phyloP scores from a whole-genome alignment of 2,113 vertebrate species.

The Glaucomys volans region DNA sequence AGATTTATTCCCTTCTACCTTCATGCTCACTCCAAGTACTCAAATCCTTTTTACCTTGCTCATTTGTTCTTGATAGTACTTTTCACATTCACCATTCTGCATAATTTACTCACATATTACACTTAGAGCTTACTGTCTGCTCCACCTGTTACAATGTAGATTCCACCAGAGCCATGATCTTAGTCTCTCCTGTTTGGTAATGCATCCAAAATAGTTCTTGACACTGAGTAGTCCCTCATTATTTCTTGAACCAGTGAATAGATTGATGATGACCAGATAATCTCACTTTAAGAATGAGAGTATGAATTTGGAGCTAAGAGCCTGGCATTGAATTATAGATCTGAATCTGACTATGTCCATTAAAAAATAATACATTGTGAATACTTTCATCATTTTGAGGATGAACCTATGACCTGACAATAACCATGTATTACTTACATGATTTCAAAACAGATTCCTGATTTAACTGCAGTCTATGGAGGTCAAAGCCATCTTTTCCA shows the following conservation, averaged over 20 bases:
- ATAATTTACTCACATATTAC: neutral
- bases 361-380: neutral
- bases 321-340: neutral
- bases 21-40: neutral
- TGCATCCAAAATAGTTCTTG: neutral
- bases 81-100: neutral
- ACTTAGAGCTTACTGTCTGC: neutral
- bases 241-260: neutral
- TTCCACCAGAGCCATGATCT: neutral
- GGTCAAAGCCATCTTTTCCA: neutral
- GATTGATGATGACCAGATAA: neutral
- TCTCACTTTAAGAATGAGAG: neutral
- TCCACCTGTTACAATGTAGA: accelerated
- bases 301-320: neutral
- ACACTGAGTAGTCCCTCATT: neutral
- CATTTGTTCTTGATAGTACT: neutral
- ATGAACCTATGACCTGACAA: neutral
- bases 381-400: neutral
- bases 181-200: neutral
- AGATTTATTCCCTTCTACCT: neutral
- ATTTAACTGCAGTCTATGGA: neutral
- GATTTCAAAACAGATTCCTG: neutral
- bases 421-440: neutral
- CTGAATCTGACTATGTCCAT: neutral
- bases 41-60: neutral